Evolutionary conservation across 64 coral and sea anemone genomes (phyloP), one percentile per base, ranked within the genome.

Genomic region (Astreopora myriophthalma): DNA sequence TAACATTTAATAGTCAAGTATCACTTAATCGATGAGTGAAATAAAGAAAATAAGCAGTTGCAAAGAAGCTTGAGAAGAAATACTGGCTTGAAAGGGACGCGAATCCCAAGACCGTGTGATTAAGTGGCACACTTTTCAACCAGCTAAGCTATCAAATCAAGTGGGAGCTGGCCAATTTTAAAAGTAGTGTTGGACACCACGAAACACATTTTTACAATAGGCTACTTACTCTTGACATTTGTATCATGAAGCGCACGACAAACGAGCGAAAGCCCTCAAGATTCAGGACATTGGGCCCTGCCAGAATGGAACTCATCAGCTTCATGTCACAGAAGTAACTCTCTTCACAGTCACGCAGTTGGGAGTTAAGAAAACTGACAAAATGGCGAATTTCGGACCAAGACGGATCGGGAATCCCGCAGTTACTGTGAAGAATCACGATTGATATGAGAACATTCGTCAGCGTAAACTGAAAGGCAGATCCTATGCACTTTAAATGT

Each of bases 181-280:
- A 22, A 61, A 84, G 1, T 65, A n/a, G n/a, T n/a, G n/a, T n/a
- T n/a, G n/a, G n/a, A n/a, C n/a, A n/a, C n/a, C n/a, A n/a, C n/a
- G n/a, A n/a, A n/a, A n/a, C n/a, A n/a, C 35, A 63, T 62, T 17
- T 31, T 12, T 8, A 58, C 52, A 58, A 58, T 5, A 11, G 13
- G 0, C 0, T 9, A 73, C 90, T 64, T 90, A 96, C 95, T 80
- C 90, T 80, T 26, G 95, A 96, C 95, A 96, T 96, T 57, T 88
- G 86, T 62, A 96, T 80, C 95, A 96, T 93, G 22, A 96, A 96
- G 34, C 73, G 69, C 17, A 96, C 91, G 44, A 90, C 91, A 90
- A 96, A 96, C 1, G 86, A 89, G 23, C 57, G 89, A 55, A 96
- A 96, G 22, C 95, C 95, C 9, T 69, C 69, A 0, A 96, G 86